Percentiles rank a stretch among this genome's conserved stretches.
phyloP scores from a whole-genome alignment of 2,888 invertebrate species.

The Chrysolina oricalcia region DNA sequence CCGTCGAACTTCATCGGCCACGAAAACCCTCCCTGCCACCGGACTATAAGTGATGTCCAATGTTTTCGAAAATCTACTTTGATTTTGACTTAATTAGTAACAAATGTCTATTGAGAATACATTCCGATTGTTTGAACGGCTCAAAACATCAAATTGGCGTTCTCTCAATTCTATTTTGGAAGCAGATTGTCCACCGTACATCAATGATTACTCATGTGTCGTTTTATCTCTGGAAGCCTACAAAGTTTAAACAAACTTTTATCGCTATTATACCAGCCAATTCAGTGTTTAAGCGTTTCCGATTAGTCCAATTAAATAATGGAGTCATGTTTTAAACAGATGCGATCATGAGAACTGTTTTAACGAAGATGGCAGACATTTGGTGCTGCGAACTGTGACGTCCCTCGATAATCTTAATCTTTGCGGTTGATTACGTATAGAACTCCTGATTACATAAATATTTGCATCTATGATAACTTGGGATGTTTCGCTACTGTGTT shows the following conservation, averaged over 20 bases:
- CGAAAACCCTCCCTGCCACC: no score
- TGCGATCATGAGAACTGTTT: conserved; percentile 51
- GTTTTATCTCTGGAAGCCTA: neutral
- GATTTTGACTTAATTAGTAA: no score
- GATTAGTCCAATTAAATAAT: conserved; percentile 52
- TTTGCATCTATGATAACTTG: conserved; percentile 23
- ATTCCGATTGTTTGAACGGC: no score
- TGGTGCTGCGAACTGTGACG: conserved; percentile 36
- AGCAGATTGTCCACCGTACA: neutral
- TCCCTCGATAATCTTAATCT: conserved; percentile 32
- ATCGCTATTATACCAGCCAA: conserved; percentile 42
- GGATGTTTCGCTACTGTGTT: conserved; percentile 1
- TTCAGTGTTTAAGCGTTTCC: conserved; percentile 46
- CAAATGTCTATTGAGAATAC: no score
- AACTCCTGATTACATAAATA: conserved; percentile 28
- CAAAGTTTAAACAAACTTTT: conserved; percentile 13
- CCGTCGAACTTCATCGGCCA: no score
- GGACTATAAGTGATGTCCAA: no score
- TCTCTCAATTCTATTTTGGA: no score
- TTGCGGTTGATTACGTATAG: neutral
- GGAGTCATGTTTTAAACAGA: conserved; percentile 54
- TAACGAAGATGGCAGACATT: conserved; percentile 48
- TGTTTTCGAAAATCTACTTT: no score
- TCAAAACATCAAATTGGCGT: no score
- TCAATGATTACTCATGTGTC: conserved; percentile 21